Percentiles rank a stretch among this genome's conserved stretches.
phyloP scores from a whole-genome alignment of 2,888 invertebrate genomes.

The Drosophila hamatofila region DNA sequence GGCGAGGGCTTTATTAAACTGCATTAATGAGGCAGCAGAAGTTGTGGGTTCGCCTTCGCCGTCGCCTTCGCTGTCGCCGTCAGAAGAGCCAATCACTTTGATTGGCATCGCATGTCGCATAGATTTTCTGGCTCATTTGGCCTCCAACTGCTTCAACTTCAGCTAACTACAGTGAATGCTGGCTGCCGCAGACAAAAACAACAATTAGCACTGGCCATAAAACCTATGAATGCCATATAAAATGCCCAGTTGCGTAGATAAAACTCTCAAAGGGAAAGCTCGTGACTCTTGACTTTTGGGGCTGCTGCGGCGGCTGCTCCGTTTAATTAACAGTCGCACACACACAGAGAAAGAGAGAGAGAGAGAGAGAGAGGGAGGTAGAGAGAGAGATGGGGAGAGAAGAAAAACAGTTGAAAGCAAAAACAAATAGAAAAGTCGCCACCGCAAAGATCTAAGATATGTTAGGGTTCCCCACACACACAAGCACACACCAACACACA shows the following conservation, averaged over 20 bases:
- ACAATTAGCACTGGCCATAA: conserved; percentile 70
- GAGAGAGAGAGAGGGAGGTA: neutral
- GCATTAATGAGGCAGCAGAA: conserved; percentile 65
- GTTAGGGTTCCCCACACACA: conserved; percentile 12
- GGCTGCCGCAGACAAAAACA: conserved; percentile 37
- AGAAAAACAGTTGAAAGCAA: conserved; percentile 57
- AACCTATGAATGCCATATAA: conserved; percentile 61
- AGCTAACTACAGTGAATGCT: conserved; percentile 15
- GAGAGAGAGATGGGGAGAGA: neutral
- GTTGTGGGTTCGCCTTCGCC: neutral
- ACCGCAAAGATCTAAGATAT: conserved; percentile 65
- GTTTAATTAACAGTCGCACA: conserved; percentile 66
- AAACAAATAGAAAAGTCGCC: conserved; percentile 51
- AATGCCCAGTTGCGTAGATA: conserved; percentile 38
- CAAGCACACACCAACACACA: conserved; percentile 3
- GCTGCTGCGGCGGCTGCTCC: conserved; percentile 34
- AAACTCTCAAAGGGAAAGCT: conserved; percentile 47
- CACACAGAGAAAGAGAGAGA: neutral
- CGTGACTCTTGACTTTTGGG: conserved; percentile 59
- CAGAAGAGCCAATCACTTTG: conserved; percentile 70
- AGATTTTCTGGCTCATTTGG: conserved; percentile 74
- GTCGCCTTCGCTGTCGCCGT: neutral
- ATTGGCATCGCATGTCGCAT: conserved; percentile 77
- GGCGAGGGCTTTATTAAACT: conserved; percentile 58
- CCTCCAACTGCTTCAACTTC: conserved; percentile 7